These are phyloP conservation scores for Dilophus febrilis DNA, from an alignment of 2,888 invertebrate genomes.

Conservation along the genomic window DNA sequence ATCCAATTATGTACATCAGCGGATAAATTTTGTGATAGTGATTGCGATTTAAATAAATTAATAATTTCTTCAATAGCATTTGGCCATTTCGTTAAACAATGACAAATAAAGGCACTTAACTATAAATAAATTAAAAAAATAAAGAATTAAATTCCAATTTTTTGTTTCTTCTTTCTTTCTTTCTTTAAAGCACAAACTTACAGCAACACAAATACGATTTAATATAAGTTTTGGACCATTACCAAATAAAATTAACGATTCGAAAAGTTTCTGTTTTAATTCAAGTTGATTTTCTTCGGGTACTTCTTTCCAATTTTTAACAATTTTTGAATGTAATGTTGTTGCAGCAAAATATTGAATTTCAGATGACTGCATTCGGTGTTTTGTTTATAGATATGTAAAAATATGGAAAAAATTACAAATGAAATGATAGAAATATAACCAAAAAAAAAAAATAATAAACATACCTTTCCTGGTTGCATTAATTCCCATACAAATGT, in stretches of 20 bases:
- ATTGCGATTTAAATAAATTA: conserved; percentile 39
- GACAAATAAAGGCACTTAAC: conserved; percentile 72
- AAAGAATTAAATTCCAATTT: too few species aligned
- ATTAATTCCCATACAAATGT: conserved; percentile 81
- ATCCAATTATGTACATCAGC: conserved; percentile 44
- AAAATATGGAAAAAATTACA: conserved; percentile 9
- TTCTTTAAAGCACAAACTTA: conserved; percentile 31
- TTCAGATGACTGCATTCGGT: conserved; percentile 51
- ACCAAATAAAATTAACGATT: conserved; percentile 57
- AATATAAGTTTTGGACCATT: conserved; percentile 72
- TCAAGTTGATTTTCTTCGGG: conserved; percentile 62
- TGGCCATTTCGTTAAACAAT: conserved; percentile 35
- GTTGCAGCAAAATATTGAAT: conserved; percentile 90
- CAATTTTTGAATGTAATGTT: conserved; percentile 73
- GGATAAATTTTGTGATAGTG: conserved; percentile 40
- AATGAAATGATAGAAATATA: too few species aligned
- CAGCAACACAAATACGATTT: conserved; percentile 74
- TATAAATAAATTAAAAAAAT: conserved; percentile 30
- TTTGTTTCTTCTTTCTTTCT: too few species aligned
- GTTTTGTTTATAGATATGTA: not conserved
- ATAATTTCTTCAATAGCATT: conserved; percentile 62
- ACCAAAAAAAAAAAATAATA: too few species aligned
- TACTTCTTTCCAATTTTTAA: conserved; percentile 75
- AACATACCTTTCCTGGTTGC: conserved; percentile 55
- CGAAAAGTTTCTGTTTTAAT: conserved; percentile 59